Evolutionary conservation across 2,888 invertebrate species (phyloP).

Genomic region (Notodonta ziczac): DNA sequence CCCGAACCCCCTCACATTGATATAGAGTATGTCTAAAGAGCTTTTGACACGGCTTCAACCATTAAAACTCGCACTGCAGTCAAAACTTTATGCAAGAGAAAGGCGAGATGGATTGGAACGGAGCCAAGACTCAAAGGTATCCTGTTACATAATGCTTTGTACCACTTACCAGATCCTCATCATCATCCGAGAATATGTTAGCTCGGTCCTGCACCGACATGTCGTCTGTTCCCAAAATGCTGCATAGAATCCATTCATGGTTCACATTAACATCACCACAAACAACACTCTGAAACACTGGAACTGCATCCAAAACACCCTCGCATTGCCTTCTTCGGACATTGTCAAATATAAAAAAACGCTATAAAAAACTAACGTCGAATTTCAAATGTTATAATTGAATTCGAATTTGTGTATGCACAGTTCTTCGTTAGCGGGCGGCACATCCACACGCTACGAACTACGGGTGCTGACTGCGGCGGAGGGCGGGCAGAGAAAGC

Average conservation of each 20-base stretch:
- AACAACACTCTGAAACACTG: conserved; percentile 63
- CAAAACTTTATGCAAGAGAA: conserved; percentile 57
- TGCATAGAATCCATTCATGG: conserved; percentile 66
- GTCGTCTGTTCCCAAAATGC: conserved; percentile 56
- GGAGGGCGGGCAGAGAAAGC: conserved; percentile 70
- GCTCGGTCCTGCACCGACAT: conserved; percentile 77
- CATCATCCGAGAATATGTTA: conserved; percentile 76
- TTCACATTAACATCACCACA: conserved; percentile 66
- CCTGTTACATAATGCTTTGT: conserved; percentile 49
- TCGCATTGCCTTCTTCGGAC: conserved; percentile 16
- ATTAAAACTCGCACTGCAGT: conserved; percentile 43
- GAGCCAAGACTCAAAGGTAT: conserved; percentile 59
- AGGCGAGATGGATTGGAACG: conserved; percentile 48
- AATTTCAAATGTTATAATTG: conserved; percentile 11
- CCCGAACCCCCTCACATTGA: too few species aligned
- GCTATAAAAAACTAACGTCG: conserved; percentile 15
- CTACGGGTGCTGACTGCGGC: conserved; percentile 70
- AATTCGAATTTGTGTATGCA: conserved; percentile 29
- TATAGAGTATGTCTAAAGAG: too few species aligned
- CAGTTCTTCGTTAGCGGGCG: conserved; percentile 22
- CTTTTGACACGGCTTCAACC: background rate
- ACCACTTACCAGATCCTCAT: conserved; percentile 76
- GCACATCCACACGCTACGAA: conserved; percentile 50
- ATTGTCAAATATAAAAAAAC: conserved; percentile 17
- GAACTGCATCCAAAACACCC: conserved; percentile 75